Percentiles rank a stretch among this genome's conserved stretches.
Evolutionary conservation across 2,888 invertebrate genomes (phyloP).

Genomic region (Melieria crassipennis): DNA sequence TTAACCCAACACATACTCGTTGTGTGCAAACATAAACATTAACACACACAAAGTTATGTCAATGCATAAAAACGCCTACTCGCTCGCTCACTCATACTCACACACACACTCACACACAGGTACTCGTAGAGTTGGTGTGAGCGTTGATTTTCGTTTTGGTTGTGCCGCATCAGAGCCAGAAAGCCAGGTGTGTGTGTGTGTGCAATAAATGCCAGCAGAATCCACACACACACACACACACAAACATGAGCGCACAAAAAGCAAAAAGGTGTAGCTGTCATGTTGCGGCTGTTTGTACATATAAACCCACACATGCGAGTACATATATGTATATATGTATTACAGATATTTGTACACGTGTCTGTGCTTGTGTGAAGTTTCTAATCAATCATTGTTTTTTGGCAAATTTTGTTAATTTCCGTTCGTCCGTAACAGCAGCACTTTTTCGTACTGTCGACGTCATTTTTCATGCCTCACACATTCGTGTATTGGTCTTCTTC

Average conservation of each 20-base stretch:
- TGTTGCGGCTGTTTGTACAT: conserved; percentile 6
- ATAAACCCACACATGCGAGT: not conserved
- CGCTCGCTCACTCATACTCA: not conserved
- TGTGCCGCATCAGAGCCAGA: too few relatives aligned
- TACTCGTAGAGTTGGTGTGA: not conserved
- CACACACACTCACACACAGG: not conserved
- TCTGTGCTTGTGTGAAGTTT: not conserved
- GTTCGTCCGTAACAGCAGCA: not conserved
- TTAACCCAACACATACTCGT: not conserved
- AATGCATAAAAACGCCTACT: not conserved
- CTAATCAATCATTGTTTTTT: conserved; percentile 23
- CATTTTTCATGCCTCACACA: not conserved
- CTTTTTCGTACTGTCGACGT: not conserved
- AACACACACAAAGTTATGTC: not conserved
- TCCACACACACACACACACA: not conserved
- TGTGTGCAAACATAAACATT: not conserved
- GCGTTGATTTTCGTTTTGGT: too few relatives aligned
- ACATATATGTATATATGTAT: not conserved
- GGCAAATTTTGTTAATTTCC: conserved; percentile 26
- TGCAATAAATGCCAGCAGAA: too few relatives aligned
- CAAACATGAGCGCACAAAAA: not conserved
- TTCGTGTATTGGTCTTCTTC: not conserved
- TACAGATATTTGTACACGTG: too few relatives aligned
- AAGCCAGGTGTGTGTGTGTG: too few relatives aligned
- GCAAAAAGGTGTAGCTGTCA: conserved; percentile 33